Evolutionary conservation across 2,888 invertebrate genomes (phyloP).

Genomic region (Conistra vaccinii): DNA sequence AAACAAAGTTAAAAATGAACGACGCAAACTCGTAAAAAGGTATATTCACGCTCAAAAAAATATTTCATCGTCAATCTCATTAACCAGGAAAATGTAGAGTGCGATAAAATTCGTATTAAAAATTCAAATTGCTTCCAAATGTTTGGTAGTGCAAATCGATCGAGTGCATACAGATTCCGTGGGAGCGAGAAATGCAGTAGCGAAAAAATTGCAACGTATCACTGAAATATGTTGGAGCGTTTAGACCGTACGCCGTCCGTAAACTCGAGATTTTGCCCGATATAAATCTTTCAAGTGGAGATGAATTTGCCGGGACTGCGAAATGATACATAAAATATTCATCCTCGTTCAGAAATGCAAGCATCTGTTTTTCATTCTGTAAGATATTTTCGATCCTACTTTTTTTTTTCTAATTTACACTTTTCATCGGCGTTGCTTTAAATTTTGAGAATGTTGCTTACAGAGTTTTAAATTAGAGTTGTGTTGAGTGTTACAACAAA

Average conservation of each 20-base stretch:
- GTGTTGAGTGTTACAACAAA: background rate
- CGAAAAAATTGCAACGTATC: conserved; percentile 75
- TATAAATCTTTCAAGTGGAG: conserved; percentile 88
- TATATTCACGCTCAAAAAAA: conserved; percentile 35
- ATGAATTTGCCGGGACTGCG: conserved; percentile 85
- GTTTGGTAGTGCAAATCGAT: conserved; percentile 36
- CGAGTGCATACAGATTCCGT: conserved; percentile 54
- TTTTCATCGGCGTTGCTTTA: conserved; percentile 34
- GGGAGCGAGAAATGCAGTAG: conserved; percentile 68
- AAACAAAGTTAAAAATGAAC: conserved; percentile 21
- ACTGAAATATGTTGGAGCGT: conserved; percentile 75
- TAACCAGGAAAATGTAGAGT: conserved; percentile 29
- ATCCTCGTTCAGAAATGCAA: conserved; percentile 84
- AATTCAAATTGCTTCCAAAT: conserved; percentile 42
- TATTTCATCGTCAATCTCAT: conserved; percentile 30
- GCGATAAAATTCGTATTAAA: conserved; percentile 40
- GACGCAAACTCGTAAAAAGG: conserved; percentile 24
- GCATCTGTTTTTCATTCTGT: conserved; percentile 83
- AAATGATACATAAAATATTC: conserved; percentile 90
- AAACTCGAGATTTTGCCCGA: conserved; percentile 85
- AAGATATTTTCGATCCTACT: conserved; percentile 65
- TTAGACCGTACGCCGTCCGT: conserved; percentile 78
- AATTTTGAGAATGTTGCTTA: conserved; percentile 6
- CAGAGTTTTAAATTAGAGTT: background rate
- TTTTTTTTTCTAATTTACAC: conserved; percentile 50